Conservation (phyloP, 2,113 vertebrate genomes). For the Otocyon megalotis region DNA sequence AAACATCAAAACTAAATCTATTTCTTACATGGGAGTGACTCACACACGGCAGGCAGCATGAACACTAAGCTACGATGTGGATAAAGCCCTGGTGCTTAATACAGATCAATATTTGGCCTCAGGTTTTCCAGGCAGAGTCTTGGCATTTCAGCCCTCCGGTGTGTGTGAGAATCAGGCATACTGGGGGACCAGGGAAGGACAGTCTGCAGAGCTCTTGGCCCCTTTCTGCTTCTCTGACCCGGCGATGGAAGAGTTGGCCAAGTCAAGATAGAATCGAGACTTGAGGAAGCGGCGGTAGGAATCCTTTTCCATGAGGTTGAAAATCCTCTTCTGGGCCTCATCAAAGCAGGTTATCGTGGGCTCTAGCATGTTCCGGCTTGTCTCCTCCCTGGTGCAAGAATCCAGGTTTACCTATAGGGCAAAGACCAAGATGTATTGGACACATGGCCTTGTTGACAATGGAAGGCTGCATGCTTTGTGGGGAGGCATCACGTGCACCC, state of each 20-base stretch:
- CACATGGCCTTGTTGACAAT: neutral
- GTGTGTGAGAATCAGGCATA: conserved; percentile 75
- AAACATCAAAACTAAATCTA: conserved; percentile 14
- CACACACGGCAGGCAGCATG: conserved; percentile 50
- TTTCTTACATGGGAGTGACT: conserved; percentile 9
- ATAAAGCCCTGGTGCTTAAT: conserved; percentile 59
- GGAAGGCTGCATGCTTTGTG: neutral
- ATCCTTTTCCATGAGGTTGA: conserved; percentile 97
- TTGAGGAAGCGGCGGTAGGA: conserved; percentile 95
- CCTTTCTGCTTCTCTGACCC: conserved; percentile 81
- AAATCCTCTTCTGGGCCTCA: conserved; percentile 94
- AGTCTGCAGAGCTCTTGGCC: conserved; percentile 80
- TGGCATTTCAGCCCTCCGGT: neutral
- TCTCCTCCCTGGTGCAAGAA: conserved; percentile 91
- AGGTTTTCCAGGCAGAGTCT: conserved; percentile 54
- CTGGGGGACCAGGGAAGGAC: conserved; percentile 83
- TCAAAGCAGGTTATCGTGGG: conserved; percentile 93
- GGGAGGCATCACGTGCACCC: too few relatives aligned
- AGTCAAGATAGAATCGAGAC: conserved; percentile 93
- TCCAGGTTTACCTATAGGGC: conserved; percentile 95
- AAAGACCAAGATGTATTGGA: neutral
- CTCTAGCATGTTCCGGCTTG: conserved; percentile 88
- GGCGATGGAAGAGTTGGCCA: conserved; percentile 83
- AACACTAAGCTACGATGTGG: conserved; percentile 49
- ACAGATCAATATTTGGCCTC: conserved; percentile 64